Percentiles rank a stretch among this genome's conserved stretches.
Conservation (phyloP, 2,797 vertebrate genomes). For the Artibeus lituratus region DNA sequence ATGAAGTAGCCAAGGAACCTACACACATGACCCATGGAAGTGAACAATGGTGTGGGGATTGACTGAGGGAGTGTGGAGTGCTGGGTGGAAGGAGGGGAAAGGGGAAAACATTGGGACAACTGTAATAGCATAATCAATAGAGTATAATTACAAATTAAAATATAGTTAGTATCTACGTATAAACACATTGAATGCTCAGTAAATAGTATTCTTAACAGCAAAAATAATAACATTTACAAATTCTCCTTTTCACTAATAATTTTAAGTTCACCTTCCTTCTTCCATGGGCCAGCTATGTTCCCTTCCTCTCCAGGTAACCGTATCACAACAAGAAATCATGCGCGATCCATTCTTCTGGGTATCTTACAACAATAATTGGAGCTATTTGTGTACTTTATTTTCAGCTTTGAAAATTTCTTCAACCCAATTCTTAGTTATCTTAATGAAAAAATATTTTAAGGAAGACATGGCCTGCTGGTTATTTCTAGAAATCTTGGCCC, state of each 20-base stretch:
- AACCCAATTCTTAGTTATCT: background rate
- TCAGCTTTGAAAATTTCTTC: slow-evolving; percentile 33
- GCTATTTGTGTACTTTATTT: background rate
- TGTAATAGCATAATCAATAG: no score
- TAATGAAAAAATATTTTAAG: slow-evolving; percentile 41
- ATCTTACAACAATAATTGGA: background rate
- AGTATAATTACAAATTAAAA: background rate
- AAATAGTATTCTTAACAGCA: background rate
- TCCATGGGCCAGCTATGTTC: background rate
- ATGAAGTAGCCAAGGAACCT: no score
- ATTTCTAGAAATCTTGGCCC: background rate
- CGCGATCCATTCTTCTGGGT: background rate
- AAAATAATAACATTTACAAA: background rate
- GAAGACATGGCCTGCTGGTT: background rate
- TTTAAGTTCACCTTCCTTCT: background rate
- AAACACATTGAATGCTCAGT: background rate
- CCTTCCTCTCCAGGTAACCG: background rate
- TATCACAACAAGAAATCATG: background rate
- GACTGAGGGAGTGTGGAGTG: no score
- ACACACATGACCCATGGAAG: no score
- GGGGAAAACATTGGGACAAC: no score
- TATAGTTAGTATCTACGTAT: background rate
- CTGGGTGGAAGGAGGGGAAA: no score
- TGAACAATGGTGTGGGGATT: no score
- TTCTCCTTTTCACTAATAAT: background rate